phyloP scores from a whole-genome alignment of 2,888 invertebrate genomes.

The Lasiommata megera region DNA sequence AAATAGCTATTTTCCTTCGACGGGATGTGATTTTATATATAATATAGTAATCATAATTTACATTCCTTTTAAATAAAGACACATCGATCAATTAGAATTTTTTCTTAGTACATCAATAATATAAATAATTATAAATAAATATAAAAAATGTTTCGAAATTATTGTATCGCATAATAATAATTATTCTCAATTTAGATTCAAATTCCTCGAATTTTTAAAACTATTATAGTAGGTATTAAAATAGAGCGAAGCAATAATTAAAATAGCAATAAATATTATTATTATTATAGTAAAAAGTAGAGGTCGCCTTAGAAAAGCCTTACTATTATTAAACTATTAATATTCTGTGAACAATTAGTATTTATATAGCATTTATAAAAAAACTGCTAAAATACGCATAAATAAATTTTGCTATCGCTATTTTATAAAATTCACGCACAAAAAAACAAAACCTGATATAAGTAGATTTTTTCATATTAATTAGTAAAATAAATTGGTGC shows the following conservation, averaged over 20 bases:
- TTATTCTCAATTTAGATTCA: background rate
- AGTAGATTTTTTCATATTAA: background rate
- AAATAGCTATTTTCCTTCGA: too few species aligned
- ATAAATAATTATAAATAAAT: too few species aligned
- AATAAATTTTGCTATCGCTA: background rate
- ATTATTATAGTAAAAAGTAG: background rate
- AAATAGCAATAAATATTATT: background rate
- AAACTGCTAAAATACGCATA: background rate
- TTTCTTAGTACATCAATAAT: too few species aligned
- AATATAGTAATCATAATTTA: too few species aligned
- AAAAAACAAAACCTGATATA: background rate
- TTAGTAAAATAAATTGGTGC: background rate
- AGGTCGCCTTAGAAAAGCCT: conserved; percentile 1
- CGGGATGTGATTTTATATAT: too few species aligned
- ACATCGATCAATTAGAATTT: too few species aligned
- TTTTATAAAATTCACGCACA: background rate
- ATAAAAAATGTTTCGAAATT: too few species aligned
- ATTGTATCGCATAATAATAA: too few species aligned
- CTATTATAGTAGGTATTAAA: background rate
- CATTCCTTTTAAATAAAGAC: too few species aligned
- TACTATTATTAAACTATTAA: background rate
- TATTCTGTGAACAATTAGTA: background rate
- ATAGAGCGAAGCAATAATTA: background rate
- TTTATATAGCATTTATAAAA: background rate
- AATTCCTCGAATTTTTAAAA: too few species aligned